Percentiles rank a stretch among this genome's conserved stretches.
Evolutionary conservation across 2,113 vertebrate genomes (phyloP).

Genomic region (Menidia beryllina): DNA sequence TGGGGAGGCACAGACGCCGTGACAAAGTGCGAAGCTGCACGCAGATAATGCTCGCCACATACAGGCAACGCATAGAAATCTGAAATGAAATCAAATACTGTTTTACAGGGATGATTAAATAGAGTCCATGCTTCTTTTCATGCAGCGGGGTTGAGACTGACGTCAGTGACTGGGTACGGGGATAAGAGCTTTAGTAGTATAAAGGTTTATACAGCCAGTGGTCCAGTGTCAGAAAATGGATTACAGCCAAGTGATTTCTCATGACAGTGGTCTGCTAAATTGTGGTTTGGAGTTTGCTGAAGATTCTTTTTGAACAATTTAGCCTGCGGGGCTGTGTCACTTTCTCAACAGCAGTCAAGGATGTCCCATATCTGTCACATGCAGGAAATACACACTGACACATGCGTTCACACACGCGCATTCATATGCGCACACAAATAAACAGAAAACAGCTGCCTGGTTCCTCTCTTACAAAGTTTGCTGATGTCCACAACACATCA

Average conservation of each 20-base stretch:
- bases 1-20: slow-evolving; percentile 49
- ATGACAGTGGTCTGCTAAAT: slow-evolving; percentile 57
- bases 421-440: slow-evolving; percentile 40
- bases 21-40: slow-evolving; percentile 33
- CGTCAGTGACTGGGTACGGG: neutral
- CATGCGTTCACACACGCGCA: slow-evolving; percentile 33
- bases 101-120: slow-evolving; percentile 1
- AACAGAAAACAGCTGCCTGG: slow-evolving; percentile 65
- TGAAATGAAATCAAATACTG: slow-evolving; percentile 8
- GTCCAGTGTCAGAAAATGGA: slow-evolving; percentile 26
- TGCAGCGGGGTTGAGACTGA: neutral
- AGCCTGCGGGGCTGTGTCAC: slow-evolving; percentile 71
- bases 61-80: slow-evolving; percentile 15
- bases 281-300: slow-evolving; percentile 60
- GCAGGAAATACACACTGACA: slow-evolving; percentile 59
- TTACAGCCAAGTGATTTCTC: slow-evolving; percentile 38
- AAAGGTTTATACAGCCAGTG: slow-evolving; percentile 21
- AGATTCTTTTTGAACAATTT: slow-evolving; percentile 59
- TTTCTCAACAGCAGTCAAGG: slow-evolving; percentile 71
- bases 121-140: neutral
- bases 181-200: neutral
- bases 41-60: slow-evolving; percentile 41
- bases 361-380: slow-evolving; percentile 82
- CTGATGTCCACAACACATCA: slow-evolving; percentile 71
- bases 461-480: slow-evolving; percentile 67